These are phyloP conservation scores for Xiphophorus birchmanni DNA, from an alignment of 2,797 vertebrate genomes.

Conservation along the genomic window DNA sequence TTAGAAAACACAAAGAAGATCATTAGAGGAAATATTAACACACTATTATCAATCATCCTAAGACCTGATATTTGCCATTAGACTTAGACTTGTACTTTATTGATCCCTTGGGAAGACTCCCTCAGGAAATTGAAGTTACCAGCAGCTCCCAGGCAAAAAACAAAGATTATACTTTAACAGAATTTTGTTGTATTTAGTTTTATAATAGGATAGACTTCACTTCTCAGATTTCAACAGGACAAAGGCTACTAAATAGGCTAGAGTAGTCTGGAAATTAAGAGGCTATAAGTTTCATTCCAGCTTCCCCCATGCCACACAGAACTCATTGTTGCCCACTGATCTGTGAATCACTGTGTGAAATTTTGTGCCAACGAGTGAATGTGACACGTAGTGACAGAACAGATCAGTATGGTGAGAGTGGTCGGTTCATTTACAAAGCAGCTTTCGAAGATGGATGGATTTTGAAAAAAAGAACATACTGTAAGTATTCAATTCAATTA, in stretches of 20 bases:
- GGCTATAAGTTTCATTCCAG: neutral
- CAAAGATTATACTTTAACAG: neutral
- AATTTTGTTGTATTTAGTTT: neutral
- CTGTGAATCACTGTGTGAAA: slow-evolving; percentile 4
- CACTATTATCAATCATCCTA: neutral
- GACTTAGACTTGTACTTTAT: too few relatives aligned
- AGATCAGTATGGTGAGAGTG: neutral
- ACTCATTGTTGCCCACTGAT: neutral
- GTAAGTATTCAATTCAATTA: neutral
- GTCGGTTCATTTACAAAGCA: neutral
- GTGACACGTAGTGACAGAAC: neutral
- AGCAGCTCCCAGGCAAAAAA: too few relatives aligned
- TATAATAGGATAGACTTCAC: neutral
- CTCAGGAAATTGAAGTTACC: too few relatives aligned
- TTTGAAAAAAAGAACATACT: neutral
- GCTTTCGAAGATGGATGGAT: neutral
- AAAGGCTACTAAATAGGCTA: neutral
- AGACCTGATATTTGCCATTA: neutral
- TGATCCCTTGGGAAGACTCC: too few relatives aligned
- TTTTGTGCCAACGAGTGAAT: neutral
- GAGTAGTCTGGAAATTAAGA: neutral
- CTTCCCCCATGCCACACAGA: neutral
- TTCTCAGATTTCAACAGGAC: neutral
- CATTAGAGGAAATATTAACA: neutral
- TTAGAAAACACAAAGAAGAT: neutral